Evolutionary conservation across 2,888 invertebrate genomes (phyloP).

Genomic region (Agrotis clavis): DNA sequence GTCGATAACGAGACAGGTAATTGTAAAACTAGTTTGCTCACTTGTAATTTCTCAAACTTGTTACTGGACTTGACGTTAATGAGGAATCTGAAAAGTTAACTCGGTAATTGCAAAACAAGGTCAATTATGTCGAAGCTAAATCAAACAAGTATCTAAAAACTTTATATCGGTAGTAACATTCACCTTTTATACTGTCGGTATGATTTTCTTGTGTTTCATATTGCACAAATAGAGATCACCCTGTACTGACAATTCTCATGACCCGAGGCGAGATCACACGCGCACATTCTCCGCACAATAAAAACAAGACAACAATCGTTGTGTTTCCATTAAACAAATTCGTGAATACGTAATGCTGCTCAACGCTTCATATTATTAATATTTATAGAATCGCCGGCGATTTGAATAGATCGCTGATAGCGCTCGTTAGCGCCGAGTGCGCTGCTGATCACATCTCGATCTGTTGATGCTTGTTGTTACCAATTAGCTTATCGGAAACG

Average conservation of each 20-base stretch:
- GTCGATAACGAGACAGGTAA: slow-evolving; percentile 33
- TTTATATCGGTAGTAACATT: background rate
- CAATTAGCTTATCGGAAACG: slow-evolving; percentile 83
- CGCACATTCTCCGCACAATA: slow-evolving; percentile 77
- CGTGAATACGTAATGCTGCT: slow-evolving; percentile 84
- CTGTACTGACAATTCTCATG: slow-evolving; percentile 80
- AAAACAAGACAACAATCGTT: slow-evolving; percentile 82
- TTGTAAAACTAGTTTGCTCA: slow-evolving; percentile 47
- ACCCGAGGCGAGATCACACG: slow-evolving; percentile 80
- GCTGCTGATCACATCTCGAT: slow-evolving; percentile 73
- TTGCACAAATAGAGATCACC: slow-evolving; percentile 69
- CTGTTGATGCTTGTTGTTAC: slow-evolving; percentile 75
- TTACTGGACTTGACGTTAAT: slow-evolving; percentile 11
- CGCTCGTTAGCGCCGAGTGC: slow-evolving; percentile 73
- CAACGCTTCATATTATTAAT: slow-evolving; percentile 81
- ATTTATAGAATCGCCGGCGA: slow-evolving; percentile 81
- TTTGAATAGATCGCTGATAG: slow-evolving; percentile 89
- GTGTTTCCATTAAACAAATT: slow-evolving; percentile 87
- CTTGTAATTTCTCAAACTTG: slow-evolving; percentile 33
- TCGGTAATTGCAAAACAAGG: background rate
- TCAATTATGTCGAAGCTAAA: background rate
- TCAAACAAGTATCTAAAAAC: background rate
- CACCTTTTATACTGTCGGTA: background rate
- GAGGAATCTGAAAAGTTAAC: slow-evolving; percentile 3
- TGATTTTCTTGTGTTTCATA: background rate